Conservation (phyloP, 2,113 vertebrate genomes). For the Tylochromis polylepis region DNA sequence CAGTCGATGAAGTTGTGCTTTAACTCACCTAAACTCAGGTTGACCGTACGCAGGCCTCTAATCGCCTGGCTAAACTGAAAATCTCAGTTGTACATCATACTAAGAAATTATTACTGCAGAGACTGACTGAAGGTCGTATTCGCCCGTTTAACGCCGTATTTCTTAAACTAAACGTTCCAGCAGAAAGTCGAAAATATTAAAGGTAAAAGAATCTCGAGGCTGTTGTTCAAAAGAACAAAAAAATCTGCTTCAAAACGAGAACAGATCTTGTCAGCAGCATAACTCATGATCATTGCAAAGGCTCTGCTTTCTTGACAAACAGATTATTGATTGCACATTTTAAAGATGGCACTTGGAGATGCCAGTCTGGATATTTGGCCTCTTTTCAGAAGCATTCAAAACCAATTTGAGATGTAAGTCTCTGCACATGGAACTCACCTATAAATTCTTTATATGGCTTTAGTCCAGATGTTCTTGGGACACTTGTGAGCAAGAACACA, state of each 20-base stretch:
- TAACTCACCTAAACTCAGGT: background rate
- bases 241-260: background rate
- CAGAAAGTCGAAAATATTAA: background rate
- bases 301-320: background rate
- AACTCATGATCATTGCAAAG: background rate
- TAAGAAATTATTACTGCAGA: background rate
- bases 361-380: background rate
- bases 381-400: background rate
- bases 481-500: background rate
- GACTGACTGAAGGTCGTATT: background rate
- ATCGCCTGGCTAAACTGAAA: background rate
- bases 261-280: background rate
- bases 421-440: conserved; percentile 14
- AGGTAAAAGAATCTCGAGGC: background rate
- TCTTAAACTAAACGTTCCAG: background rate
- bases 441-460: conserved; percentile 30
- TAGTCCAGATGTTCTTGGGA: conserved; percentile 30
- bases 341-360: conserved; percentile 1
- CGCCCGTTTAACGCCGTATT: background rate
- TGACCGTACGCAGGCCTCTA: background rate
- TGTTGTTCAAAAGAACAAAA: background rate
- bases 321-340: conserved; percentile 10
- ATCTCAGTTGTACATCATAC: background rate
- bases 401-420: conserved; percentile 2
- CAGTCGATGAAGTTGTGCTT: background rate